Base-by-base conservation (phyloP, 2,888 invertebrate species). In the Lasioglossum zephyrum region DNA sequence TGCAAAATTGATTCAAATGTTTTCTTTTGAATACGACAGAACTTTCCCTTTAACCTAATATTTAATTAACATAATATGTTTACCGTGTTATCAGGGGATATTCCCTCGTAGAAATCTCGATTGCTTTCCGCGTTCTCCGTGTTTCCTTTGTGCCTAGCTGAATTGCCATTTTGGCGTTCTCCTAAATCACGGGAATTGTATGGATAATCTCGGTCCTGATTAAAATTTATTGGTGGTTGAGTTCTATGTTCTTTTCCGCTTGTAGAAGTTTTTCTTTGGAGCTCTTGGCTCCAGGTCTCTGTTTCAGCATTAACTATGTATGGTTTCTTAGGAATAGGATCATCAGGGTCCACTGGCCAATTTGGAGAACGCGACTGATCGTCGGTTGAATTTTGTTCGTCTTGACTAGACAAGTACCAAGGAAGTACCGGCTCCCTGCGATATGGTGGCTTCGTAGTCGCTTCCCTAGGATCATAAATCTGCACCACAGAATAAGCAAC, bases 51-150 rank as follows among this genome's bases (percentile, higher is more conserved):
- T 3, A 13, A 44, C 44, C 4, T 44, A 13, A 44, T 44, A 44
- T 18, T 31, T 1, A 31, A 31, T 69, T 41, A 31, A 77, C n/a
- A n/a, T 13, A 60, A 49, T 39, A 16, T 75, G 63, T 81, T 89
- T n/a, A 94, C 94, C 90, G 90, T 92, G 82, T 88, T 92, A 39
- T 94, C 91, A n/a, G 77, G 77, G 11, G 92, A 81, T 16, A 93
- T 75, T 5, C 93, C 94, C 75, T 94, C 94, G 81, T 94, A 94
- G 49, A 85, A 60, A 41, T 90, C 88, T 8, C 89, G 88, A 22
- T 91, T 88, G 9, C 76, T 66, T 22, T 72, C 63, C 11, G 6
- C 0, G 18, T 36, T 11, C 16, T 44, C 13, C 22, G 77, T n/a
- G 4, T 73, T 47, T 13, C 13, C 47, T 44, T 73, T 69, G 4